A percentile compares a stretch with the other conserved stretches of the same genome.
These are phyloP conservation scores for Myocastor coypus DNA, from an alignment of 2,113 vertebrate species.

Conservation along the genomic window DNA sequence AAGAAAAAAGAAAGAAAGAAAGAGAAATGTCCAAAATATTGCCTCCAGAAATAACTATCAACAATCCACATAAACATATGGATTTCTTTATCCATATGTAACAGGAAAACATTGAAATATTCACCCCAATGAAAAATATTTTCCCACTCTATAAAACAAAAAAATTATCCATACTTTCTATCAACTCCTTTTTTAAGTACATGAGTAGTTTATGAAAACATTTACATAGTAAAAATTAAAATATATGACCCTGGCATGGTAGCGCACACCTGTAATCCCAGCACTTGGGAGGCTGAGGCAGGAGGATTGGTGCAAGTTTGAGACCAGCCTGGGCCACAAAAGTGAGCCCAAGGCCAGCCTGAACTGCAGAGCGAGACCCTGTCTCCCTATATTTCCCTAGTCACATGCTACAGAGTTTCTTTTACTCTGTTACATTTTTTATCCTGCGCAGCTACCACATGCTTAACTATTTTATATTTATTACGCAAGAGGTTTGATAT, in stretches of 20 bases:
- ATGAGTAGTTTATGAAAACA: conserved; percentile 24
- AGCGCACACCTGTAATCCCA: too few relatives aligned
- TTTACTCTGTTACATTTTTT: neutral
- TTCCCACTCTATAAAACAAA: conserved; percentile 15
- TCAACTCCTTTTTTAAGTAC: neutral
- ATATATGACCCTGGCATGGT: too few relatives aligned
- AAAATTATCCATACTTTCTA: neutral
- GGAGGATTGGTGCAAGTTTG: too few relatives aligned
- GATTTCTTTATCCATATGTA: neutral
- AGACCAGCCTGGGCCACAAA: too few relatives aligned
- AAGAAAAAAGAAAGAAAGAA: too few relatives aligned
- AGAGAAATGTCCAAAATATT: too few relatives aligned
- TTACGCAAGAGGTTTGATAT: neutral
- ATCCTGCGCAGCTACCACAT: neutral
- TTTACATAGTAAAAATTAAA: neutral
- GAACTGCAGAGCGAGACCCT: too few relatives aligned
- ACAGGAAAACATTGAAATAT: conserved; percentile 45
- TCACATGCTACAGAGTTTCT: neutral
- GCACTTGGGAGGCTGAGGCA: too few relatives aligned
- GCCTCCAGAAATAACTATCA: neutral
- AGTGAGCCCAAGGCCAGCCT: too few relatives aligned
- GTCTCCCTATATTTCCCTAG: neutral
- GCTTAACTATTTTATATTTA: conserved; percentile 7
- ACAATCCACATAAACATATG: too few relatives aligned
- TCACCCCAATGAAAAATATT: neutral